Percentiles rank a stretch among this genome's conserved stretches.
These are phyloP conservation scores for Ceriagrion tenellum DNA, from an alignment of 2,888 invertebrate species.

Conservation along the genomic window DNA sequence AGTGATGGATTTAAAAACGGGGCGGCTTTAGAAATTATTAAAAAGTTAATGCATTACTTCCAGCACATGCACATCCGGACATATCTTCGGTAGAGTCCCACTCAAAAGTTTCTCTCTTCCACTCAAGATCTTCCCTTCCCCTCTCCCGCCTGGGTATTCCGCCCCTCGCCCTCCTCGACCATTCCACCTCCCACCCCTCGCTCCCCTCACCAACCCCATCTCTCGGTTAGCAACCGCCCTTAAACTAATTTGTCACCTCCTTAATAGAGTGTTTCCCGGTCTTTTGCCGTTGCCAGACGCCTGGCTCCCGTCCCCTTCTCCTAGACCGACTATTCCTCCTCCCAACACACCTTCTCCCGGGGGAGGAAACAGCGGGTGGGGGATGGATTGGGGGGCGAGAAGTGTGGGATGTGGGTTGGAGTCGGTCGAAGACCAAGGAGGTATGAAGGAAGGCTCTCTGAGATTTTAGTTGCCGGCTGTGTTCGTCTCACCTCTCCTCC, in stretches of 20 bases:
- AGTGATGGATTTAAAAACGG: too few species aligned
- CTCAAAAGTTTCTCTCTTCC: too few species aligned
- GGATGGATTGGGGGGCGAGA: neutral
- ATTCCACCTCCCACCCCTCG: neutral
- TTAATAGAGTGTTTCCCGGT: slow-evolving; percentile 48
- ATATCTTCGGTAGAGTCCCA: too few species aligned
- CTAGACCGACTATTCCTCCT: too few species aligned
- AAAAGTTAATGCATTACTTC: too few species aligned
- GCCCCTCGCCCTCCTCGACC: too few species aligned
- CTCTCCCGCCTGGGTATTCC: too few species aligned
- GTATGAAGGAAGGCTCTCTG: neutral
- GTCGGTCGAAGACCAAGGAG: too few species aligned
- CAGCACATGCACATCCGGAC: too few species aligned
- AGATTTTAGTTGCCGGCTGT: neutral
- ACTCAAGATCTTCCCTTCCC: too few species aligned
- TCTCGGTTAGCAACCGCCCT: neutral
- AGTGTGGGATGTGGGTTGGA: neutral
- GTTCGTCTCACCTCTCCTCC: neutral
- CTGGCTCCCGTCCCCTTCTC: neutral
- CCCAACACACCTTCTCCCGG: too few species aligned
- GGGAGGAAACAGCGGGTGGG: neutral
- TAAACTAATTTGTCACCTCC: slow-evolving; percentile 60
- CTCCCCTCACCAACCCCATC: neutral
- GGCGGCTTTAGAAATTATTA: too few species aligned
- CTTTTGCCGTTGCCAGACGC: slow-evolving; percentile 30